phyloP scores from a whole-genome alignment of 2,888 invertebrate species.

The Terebella lapidaria region DNA sequence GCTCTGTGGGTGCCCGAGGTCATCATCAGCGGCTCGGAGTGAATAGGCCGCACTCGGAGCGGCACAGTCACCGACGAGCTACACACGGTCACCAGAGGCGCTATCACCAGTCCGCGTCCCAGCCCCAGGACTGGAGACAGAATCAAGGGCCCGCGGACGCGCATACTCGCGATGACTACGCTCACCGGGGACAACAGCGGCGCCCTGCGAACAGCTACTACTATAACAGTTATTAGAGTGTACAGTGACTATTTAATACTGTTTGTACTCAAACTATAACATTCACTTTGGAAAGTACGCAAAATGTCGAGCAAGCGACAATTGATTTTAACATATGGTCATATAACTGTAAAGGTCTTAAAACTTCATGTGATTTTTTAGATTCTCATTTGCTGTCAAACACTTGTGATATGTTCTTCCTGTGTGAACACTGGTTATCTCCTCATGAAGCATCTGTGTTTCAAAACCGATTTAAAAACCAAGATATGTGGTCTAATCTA shows the following conservation, averaged over 20 bases:
- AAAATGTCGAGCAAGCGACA: no score
- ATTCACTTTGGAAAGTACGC: no score
- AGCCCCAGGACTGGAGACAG: no score
- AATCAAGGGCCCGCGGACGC: no score
- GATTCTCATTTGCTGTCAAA: not conserved
- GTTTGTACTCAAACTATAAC: not conserved
- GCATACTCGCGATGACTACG: no score
- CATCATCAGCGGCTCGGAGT: no score
- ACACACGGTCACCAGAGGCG: no score
- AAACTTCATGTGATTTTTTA: not conserved
- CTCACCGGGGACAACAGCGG: no score
- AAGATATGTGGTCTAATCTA: not conserved
- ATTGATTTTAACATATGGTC: not conserved
- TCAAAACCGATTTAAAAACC: not conserved
- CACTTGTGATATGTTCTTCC: not conserved
- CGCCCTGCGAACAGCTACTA: not conserved
- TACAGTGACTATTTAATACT: not conserved
- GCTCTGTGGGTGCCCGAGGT: not conserved
- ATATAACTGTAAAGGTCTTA: slow-evolving; percentile 4
- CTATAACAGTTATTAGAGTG: not conserved
- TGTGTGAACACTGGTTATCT: not conserved
- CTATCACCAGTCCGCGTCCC: no score
- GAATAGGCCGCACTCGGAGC: no score
- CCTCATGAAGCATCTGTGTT: not conserved
- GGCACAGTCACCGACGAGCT: no score